Evolutionary conservation across 2,797 vertebrate genomes (phyloP).

Genomic region (Enteromius viviparus): DNA sequence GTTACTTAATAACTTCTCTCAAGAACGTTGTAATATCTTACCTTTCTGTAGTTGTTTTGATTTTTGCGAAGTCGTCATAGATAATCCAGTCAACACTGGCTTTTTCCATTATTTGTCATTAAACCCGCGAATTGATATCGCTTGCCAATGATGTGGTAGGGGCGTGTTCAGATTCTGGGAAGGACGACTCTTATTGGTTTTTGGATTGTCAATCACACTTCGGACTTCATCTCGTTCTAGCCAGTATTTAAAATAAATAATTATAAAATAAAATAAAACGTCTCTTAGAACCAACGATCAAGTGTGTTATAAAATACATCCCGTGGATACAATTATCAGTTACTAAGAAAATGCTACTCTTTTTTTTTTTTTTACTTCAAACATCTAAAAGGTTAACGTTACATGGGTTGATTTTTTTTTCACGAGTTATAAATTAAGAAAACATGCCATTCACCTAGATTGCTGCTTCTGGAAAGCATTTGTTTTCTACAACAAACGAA

Average conservation of each 20-base stretch:
- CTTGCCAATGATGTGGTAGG: background rate
- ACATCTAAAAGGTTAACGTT: no score
- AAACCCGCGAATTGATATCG: background rate
- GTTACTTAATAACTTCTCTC: background rate
- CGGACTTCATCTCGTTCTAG: background rate
- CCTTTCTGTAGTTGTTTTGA: background rate
- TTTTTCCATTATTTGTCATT: conserved; percentile 6
- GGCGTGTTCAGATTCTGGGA: background rate
- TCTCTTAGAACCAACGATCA: background rate
- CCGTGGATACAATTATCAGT: background rate
- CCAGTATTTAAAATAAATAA: background rate
- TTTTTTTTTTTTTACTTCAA: background rate
- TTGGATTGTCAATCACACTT: background rate
- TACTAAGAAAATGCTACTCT: background rate
- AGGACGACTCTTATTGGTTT: background rate
- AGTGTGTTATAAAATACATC: background rate
- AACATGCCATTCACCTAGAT: background rate
- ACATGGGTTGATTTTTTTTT: background rate
- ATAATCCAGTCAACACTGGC: background rate
- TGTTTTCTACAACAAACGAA: background rate
- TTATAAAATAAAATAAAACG: background rate
- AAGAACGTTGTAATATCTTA: background rate
- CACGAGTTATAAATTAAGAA: background rate
- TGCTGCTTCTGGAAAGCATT: background rate
- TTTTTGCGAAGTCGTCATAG: background rate